Evolutionary conservation across 2,888 invertebrate genomes (phyloP).

Genomic region (Agonopterix alstromeriana): DNA sequence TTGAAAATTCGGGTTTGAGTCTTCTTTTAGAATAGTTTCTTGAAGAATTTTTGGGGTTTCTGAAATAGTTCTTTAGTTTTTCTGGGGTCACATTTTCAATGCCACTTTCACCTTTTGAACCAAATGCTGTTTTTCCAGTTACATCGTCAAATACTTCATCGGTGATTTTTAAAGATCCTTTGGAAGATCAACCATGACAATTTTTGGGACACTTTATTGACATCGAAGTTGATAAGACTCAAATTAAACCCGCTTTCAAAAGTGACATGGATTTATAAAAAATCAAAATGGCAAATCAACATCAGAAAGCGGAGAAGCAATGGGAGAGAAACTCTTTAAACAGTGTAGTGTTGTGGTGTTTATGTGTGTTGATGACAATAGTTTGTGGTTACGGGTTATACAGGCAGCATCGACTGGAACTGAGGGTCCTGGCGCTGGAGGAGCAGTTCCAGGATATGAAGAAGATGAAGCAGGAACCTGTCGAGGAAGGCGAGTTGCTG

Average conservation of each 20-base stretch:
- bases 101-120: no score
- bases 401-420: conserved; percentile 57
- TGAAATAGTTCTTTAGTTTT: no score
- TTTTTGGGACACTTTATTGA: no score
- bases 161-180: no score
- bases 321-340: conserved; percentile 46
- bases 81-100: no score
- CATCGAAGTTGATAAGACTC: no score
- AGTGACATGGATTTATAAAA: not conserved
- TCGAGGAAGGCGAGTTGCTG: conserved; percentile 28
- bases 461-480: conserved; percentile 15
- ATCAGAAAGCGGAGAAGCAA: conserved; percentile 29
- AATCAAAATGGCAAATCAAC: conserved; percentile 38
- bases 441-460: conserved; percentile 28
- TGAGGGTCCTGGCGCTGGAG: conserved; percentile 51
- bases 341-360: conserved; percentile 62
- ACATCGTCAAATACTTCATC: no score
- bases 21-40: no score
- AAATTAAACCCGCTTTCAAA: not conserved
- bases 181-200: no score
- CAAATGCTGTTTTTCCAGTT: no score
- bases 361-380: conserved; percentile 53
- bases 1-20: no score
- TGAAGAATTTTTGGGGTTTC: no score
- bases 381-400: conserved; percentile 56